Evolutionary conservation across 1,140 invertebrate genomes (phyloP).

Genomic region (Drosophila auraria): DNA sequence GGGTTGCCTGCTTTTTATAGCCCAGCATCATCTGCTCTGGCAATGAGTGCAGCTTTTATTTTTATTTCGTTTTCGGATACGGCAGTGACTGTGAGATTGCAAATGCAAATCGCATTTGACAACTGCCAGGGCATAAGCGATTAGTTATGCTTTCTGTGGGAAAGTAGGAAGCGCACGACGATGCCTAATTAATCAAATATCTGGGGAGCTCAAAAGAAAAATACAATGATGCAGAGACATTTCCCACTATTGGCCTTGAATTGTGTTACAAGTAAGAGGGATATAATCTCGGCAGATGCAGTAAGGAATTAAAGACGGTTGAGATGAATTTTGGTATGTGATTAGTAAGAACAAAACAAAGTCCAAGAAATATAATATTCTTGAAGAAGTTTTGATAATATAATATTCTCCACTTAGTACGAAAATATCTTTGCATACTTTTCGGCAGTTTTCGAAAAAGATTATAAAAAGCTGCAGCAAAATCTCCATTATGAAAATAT

Average conservation of each 20-base stretch:
- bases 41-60: conserved; percentile 56
- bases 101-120: conserved; percentile 55
- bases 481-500: background rate
- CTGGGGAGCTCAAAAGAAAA: conserved; percentile 4
- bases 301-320: background rate
- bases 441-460: background rate
- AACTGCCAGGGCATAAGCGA: conserved; percentile 46
- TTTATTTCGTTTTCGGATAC: conserved; percentile 18
- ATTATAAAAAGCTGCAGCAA: background rate
- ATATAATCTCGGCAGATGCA: background rate
- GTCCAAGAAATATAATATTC: no score
- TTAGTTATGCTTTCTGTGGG: conserved; percentile 49
- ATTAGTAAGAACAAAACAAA: no score
- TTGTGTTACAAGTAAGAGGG: background rate
- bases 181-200: conserved; percentile 44
- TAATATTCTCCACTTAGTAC: background rate
- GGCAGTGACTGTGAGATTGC: conserved; percentile 36
- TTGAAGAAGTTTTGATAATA: no score
- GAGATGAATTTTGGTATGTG: no score
- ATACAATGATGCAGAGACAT: background rate
- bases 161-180: conserved; percentile 10
- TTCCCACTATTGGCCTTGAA: background rate
- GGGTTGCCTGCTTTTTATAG: conserved; percentile 78
- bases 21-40: conserved; percentile 52
- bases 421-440: background rate